Base-by-base conservation (phyloP, 2,113 vertebrate genomes). In the Platichthys flesus region DNA sequence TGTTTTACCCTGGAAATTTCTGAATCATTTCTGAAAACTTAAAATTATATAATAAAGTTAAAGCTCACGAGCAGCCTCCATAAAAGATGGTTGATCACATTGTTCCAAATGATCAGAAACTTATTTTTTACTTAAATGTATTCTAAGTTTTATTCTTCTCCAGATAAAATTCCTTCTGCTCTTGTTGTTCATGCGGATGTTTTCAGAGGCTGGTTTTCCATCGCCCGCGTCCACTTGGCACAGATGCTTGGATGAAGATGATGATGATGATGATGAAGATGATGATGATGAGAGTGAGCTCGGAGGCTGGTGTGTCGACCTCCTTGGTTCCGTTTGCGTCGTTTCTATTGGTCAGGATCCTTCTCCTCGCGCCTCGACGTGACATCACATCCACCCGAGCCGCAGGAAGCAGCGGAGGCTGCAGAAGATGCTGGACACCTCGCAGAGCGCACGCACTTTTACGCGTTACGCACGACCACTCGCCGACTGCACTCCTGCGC, bases 341-440 rank as follows among this genome's bases (percentile, higher is more conserved):
- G 71, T 71, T 92, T 85, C 86, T 85, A 92, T 93, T 94, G 91
- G 93, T 91, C 87, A 86, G 83, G 77, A 89, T 76, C 63, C 57
- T 80, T 54, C 84, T 82, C 79, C 77, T 83, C 63, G 77, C 77
- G 82, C 84, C 76, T 87, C 81, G 5, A 23, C 60, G 85, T 94
- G 94, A 95, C 93, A 93, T 95, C 94, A 95, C 92, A 88, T 84
- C 88, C 90, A 93, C 76, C 88, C 86, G 86, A 92, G 59, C 80
- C 77, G 31, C 74, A 85, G 88, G 87, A 86, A 87, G 79, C 84
- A 78, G 61, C 86, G 35, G 72, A 79, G 88, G 81, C 82, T 62
- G 70, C 89, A 92, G 87, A 92, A 82, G 92, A 92, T 92, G 92
- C 88, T 87, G 91, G 92, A 93, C 90, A 90, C 35, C 88, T 87